Evolutionary conservation across 2,888 invertebrate genomes (phyloP).

Genomic region (Caenorhabditis becei): DNA sequence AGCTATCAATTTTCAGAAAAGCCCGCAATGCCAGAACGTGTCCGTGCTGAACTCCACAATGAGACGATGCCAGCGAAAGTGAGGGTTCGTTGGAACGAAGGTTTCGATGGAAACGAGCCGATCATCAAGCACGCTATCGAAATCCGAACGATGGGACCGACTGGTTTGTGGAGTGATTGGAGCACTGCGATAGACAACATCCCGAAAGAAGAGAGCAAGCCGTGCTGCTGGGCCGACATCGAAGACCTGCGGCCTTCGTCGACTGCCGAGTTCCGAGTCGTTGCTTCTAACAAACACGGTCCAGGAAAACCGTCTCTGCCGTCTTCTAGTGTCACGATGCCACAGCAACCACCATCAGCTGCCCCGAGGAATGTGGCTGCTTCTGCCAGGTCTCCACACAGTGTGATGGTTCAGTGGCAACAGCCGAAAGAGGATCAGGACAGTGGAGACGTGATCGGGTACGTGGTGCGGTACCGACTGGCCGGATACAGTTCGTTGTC

Average conservation of each 20-base stretch:
- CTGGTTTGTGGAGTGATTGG: slow-evolving; percentile 80
- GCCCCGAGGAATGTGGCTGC: slow-evolving; percentile 95
- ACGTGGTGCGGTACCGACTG: slow-evolving; percentile 88
- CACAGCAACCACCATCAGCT: slow-evolving; percentile 94
- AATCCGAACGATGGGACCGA: slow-evolving; percentile 88
- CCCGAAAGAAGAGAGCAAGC: slow-evolving; percentile 69
- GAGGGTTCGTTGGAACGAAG: slow-evolving; percentile 84
- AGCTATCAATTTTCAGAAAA: slow-evolving; percentile 86
- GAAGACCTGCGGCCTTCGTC: slow-evolving; percentile 90
- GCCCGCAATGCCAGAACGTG: slow-evolving; percentile 93
- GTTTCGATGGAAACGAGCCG: slow-evolving; percentile 97
- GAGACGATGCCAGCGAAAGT: slow-evolving; percentile 86
- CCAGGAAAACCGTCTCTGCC: slow-evolving; percentile 86
- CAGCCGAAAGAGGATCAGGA: slow-evolving; percentile 94
- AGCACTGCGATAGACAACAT: slow-evolving; percentile 87
- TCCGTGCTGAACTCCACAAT: slow-evolving; percentile 89
- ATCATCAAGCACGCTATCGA: slow-evolving; percentile 90
- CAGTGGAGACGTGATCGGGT: slow-evolving; percentile 95
- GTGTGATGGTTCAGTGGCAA: slow-evolving; percentile 97
- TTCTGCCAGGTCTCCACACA: slow-evolving; percentile 93
- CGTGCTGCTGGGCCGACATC: slow-evolving; percentile 60
- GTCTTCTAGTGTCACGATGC: slow-evolving; percentile 89
- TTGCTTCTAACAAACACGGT: slow-evolving; percentile 89
- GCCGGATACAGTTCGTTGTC: slow-evolving; percentile 93
- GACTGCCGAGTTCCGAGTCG: slow-evolving; percentile 96